These are phyloP conservation scores for Salminus brasiliensis DNA, from an alignment of 2,113 vertebrate species.

Conservation along the genomic window DNA sequence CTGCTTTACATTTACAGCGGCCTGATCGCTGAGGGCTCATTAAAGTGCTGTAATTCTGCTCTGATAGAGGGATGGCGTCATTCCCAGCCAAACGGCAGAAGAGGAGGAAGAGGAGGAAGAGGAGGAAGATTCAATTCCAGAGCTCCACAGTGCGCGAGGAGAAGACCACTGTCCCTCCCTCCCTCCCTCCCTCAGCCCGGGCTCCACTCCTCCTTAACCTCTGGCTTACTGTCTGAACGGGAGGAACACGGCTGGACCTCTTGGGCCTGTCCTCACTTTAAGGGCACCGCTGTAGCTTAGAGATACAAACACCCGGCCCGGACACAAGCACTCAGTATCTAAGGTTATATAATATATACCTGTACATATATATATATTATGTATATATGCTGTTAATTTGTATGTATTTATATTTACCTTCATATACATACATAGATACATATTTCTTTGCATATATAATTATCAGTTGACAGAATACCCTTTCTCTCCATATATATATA, in stretches of 20 bases:
- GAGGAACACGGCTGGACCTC: constrained; percentile 28
- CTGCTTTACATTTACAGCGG: neutral
- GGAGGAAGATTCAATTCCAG: constrained; percentile 27
- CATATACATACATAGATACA: too few relatives aligned
- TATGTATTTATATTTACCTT: too few relatives aligned
- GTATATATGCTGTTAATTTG: too few relatives aligned
- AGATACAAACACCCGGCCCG: neutral
- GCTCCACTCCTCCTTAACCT: constrained; percentile 47
- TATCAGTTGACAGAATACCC: too few relatives aligned
- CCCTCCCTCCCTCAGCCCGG: constrained; percentile 29
- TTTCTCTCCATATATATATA: too few relatives aligned
- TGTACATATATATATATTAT: too few relatives aligned
- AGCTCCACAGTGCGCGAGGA: constrained; percentile 4
- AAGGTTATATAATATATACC: too few relatives aligned
- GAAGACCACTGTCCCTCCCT: constrained; percentile 35
- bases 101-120: constrained; percentile 10
- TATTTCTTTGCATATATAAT: too few relatives aligned
- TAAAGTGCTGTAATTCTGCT: too few relatives aligned
- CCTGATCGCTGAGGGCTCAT: neutral
- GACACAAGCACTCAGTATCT: too few relatives aligned
- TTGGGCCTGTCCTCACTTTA: constrained; percentile 32
- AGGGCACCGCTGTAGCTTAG: neutral
- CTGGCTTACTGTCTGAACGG: constrained; percentile 10
- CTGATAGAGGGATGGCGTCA: neutral
- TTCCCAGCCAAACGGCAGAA: neutral